A percentile compares a stretch with the other conserved stretches of the same genome.
Evolutionary conservation across 2,797 vertebrate species (phyloP).

Genomic region (Mareca strepera): DNA sequence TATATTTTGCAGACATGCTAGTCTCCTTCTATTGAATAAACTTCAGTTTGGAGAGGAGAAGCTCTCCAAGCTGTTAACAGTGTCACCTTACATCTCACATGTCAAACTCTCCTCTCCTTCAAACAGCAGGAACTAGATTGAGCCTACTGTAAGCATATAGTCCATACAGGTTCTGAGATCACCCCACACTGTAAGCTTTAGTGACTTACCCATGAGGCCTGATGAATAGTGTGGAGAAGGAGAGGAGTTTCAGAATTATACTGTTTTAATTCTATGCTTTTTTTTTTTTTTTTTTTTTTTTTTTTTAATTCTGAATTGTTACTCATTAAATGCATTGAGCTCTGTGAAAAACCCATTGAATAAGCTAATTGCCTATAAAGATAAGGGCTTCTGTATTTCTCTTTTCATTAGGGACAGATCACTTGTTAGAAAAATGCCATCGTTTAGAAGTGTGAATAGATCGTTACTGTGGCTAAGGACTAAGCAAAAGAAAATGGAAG

Average conservation of each 20-base stretch:
- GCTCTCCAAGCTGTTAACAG: not conserved
- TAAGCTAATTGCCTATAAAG: not conserved
- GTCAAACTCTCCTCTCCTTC: not conserved
- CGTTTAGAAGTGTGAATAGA: not conserved
- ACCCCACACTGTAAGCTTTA: not conserved
- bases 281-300: not conserved
- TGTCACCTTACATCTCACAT: not conserved
- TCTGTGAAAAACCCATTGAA: not conserved
- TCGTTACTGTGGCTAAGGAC: not conserved
- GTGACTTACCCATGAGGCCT: not conserved
- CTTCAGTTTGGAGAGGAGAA: not conserved
- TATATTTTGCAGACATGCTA: not conserved
- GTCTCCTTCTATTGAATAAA: not conserved
- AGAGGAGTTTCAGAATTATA: not conserved
- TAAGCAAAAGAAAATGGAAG: fast-evolving
- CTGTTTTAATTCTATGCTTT: not conserved
- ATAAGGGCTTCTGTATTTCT: not conserved
- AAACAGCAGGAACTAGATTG: not conserved
- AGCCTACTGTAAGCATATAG: not conserved
- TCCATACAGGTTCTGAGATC: not conserved
- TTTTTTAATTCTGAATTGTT: not conserved
- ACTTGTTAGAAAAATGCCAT: not conserved
- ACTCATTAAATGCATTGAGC: not conserved
- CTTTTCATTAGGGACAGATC: not conserved
- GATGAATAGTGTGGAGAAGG: not conserved